Conservation (phyloP, 2,113 vertebrate genomes). For the Dromiciops gliroides region DNA sequence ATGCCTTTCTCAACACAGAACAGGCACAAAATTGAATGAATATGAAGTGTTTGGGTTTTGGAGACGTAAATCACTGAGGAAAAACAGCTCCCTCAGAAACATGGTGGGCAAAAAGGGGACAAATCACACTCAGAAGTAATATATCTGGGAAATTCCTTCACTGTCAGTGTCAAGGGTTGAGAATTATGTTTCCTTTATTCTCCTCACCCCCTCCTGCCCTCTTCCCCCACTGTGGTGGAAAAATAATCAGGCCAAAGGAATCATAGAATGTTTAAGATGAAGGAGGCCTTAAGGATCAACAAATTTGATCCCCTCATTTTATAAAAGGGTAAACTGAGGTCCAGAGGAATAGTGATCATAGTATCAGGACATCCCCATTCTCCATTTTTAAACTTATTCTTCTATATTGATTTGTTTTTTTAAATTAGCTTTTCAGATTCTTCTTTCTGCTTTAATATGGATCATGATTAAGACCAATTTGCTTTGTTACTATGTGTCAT, state of each 20-base stretch:
- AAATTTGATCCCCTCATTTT: background rate
- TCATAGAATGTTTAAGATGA: background rate
- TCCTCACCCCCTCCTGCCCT: background rate
- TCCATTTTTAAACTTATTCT: background rate
- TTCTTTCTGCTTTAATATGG: background rate
- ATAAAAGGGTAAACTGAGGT: background rate
- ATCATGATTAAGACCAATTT: background rate
- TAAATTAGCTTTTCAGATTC: background rate
- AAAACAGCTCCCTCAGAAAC: slow-evolving; percentile 56
- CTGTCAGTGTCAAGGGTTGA: background rate
- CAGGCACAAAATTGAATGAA: slow-evolving; percentile 35
- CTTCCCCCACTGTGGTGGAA: background rate
- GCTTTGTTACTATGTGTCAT: background rate
- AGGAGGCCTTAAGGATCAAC: background rate
- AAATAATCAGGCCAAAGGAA: background rate
- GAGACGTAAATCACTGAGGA: slow-evolving; percentile 59
- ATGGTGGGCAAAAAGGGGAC: background rate
- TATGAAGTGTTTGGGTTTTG: slow-evolving; percentile 52
- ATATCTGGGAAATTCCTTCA: background rate
- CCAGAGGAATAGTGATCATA: background rate
- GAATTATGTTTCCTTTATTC: background rate
- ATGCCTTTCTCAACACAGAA: slow-evolving; percentile 60
- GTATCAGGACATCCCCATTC: background rate
- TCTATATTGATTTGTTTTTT: background rate
- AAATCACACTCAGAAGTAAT: background rate